Evolutionary conservation across 2,113 vertebrate genomes (phyloP).

Genomic region (Oceanodroma tethys): DNA sequence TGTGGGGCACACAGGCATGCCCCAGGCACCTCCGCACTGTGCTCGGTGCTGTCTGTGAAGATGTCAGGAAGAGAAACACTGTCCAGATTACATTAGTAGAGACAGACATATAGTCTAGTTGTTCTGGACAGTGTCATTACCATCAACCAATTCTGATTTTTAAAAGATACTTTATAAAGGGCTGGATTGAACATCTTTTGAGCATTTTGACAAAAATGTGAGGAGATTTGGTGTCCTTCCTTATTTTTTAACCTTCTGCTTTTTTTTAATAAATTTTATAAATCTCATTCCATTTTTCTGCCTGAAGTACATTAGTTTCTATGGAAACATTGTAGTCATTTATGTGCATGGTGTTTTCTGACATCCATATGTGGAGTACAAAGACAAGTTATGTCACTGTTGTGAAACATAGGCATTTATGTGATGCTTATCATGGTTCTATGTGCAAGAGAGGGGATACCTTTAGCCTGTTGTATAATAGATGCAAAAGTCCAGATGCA

Average conservation of each 20-base stretch:
- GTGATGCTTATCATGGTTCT: background rate
- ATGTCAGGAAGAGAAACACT: background rate
- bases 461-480: background rate
- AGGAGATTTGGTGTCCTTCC: background rate
- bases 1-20: accelerated
- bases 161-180: background rate
- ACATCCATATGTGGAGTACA: slow-evolving; percentile 11
- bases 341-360: slow-evolving; percentile 23
- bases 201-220: background rate
- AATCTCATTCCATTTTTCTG: slow-evolving; percentile 11
- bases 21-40: background rate
- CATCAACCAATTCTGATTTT: background rate
- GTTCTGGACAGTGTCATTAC: background rate
- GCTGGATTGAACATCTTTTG: background rate
- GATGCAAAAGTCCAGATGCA: background rate
- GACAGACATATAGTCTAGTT: background rate
- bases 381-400: slow-evolving; percentile 12
- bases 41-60: background rate
- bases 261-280: background rate
- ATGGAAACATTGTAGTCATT: slow-evolving; percentile 55
- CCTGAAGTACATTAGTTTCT: slow-evolving; percentile 41
- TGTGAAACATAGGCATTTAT: slow-evolving; percentile 23
- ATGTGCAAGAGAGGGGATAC: background rate
- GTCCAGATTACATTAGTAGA: background rate
- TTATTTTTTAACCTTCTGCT: background rate